phyloP scores from a whole-genome alignment of 35 echinoderm and acorn worm genomes.

The Heliocidaris erythrogramma region DNA sequence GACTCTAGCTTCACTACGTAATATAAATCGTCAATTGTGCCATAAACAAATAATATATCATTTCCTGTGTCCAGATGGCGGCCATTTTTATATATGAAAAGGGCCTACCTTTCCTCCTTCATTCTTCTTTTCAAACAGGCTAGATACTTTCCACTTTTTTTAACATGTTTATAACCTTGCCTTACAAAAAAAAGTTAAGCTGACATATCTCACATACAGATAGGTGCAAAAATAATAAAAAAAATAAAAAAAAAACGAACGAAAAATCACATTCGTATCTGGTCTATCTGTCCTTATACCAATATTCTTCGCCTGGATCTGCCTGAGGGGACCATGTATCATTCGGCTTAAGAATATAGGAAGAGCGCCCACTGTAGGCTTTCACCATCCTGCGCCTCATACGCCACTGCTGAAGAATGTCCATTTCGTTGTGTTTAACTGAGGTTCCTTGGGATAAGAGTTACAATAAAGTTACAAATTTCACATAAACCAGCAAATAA shows the following conservation, averaged over 20 bases:
- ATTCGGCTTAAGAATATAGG: neutral
- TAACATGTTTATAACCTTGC: no score
- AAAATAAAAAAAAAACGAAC: neutral
- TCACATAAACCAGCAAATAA: neutral
- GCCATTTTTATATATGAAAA: neutral
- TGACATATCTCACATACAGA: neutral
- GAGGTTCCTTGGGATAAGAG: neutral
- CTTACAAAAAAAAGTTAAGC: no score
- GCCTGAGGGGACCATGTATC: neutral
- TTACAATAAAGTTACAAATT: neutral
- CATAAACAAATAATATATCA: no score
- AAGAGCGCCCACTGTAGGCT: constrained; percentile 54
- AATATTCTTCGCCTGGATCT: neutral
- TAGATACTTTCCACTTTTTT: no score
- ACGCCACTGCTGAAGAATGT: constrained; percentile 96
- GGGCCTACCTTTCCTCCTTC: no score
- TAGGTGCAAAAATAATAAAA: neutral
- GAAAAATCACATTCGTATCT: neutral
- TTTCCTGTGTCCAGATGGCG: neutral
- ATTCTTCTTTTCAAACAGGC: no score
- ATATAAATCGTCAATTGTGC: no score
- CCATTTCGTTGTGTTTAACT: constrained; percentile 57
- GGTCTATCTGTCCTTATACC: neutral
- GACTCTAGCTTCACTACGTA: no score
- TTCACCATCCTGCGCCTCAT: constrained; percentile 74